Percentiles rank a stretch among this genome's conserved stretches.
Conservation (phyloP, 1,140 invertebrate genomes). For the Habropoda laboriosa region DNA sequence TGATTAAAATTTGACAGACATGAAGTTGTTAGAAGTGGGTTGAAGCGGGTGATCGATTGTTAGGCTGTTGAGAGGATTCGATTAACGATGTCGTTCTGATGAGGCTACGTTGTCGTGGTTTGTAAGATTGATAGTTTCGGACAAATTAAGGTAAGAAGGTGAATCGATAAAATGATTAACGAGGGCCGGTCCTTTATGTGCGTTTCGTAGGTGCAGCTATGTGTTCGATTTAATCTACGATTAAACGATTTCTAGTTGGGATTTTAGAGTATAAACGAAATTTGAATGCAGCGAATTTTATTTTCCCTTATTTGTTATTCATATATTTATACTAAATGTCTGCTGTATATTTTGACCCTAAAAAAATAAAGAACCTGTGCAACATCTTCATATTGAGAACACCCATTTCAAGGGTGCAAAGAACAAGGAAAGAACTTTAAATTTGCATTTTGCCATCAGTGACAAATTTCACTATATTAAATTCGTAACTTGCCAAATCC, state of each 20-base stretch:
- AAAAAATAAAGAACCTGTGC: too few species aligned
- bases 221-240: too few species aligned
- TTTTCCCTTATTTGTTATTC: too few species aligned
- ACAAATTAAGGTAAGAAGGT: constrained; percentile 36
- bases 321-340: too few species aligned
- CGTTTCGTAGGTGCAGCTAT: not conserved
- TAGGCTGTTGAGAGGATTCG: constrained; percentile 22
- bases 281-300: too few species aligned
- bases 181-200: not conserved
- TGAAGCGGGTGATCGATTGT: not conserved
- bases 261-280: not conserved
- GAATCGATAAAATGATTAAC: constrained; percentile 50
- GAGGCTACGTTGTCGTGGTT: not conserved
- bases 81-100: constrained; percentile 33
- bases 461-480: too few species aligned
- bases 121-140: constrained; percentile 40
- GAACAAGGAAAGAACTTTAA: too few species aligned
- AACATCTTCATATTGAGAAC: too few species aligned
- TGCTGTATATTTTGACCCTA: too few species aligned
- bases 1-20: constrained; percentile 23
- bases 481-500: too few species aligned
- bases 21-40: not conserved
- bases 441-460: too few species aligned
- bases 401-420: too few species aligned
- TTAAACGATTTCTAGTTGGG: not conserved